These are phyloP conservation scores for Lasioglossum vierecki DNA, from an alignment of 2,888 invertebrate genomes.

Conservation along the genomic window DNA sequence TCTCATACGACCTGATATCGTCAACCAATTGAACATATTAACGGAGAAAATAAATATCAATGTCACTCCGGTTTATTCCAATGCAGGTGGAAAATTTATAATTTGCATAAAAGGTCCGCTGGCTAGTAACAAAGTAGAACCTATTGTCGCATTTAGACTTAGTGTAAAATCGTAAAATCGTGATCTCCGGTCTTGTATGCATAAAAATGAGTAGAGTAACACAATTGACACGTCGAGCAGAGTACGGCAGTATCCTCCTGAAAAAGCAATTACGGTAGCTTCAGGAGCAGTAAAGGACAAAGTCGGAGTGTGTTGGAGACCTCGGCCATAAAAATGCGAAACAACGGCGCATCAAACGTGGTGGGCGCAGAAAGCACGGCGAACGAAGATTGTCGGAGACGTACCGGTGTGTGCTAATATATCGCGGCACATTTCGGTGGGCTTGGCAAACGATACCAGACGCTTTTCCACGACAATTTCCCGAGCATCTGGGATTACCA, in stretches of 20 bases:
- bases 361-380: neutral
- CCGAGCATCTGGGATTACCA: constrained; percentile 69
- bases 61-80: no score
- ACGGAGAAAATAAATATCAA: no score
- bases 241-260: neutral
- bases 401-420: constrained; percentile 63
- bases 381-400: constrained; percentile 55
- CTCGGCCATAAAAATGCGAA: constrained; percentile 37
- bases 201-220: neutral
- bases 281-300: neutral
- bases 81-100: no score
- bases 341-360: constrained; percentile 22
- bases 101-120: no score
- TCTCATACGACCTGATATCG: no score
- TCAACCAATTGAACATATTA: no score
- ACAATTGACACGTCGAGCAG: neutral
- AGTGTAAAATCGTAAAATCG: neutral
- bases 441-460: constrained; percentile 68
- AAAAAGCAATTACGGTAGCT: neutral
- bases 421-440: constrained; percentile 63
- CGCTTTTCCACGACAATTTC: constrained; percentile 66
- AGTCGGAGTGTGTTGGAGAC: neutral
- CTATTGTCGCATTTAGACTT: no score
- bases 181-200: neutral
- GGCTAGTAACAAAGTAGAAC: no score